Evolutionary conservation across 2,113 vertebrate species (phyloP), one percentile per base, ranked within the genome.

Genomic region (Pollimyrus isidori): DNA sequence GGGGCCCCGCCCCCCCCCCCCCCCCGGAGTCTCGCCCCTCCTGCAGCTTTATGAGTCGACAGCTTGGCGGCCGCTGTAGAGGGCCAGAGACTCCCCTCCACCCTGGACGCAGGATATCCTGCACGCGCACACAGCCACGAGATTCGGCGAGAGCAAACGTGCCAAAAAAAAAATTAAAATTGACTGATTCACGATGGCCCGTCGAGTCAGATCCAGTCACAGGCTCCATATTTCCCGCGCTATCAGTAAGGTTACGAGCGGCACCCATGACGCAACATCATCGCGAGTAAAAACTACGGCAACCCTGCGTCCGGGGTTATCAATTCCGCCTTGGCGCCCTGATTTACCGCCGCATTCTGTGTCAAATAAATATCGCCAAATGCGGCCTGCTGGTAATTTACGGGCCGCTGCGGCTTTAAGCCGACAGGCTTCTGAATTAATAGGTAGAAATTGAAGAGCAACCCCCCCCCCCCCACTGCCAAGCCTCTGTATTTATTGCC

Each of bases 321-420:
- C 92, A 92, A 92, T 93, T 91, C 69, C 52, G 69, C 93, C 91
- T 19, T 26, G 7, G 50, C 2, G 73, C 35, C 26, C 87, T 91
- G 93, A 94, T 94, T 94, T 95, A 94, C 92, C 90, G 91, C 87
- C 88, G 92, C 91, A 65, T 94, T 95, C 91, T 91, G 88, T 89
- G 92, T 93, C 92, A 94, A 93, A 94, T 94, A 95, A 94, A 95
- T 93, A 94, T 92, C 91, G 87, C 87, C 88, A 39, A 62, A 62
- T 9, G 82, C 17, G 85, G 90, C 89, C 91, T 19, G 69, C 90
- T 11, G n/a, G 90, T 94, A 93, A 94, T 91, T 95, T 89, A 92
- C 3, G 45, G 90, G 90, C 92, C 92, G 91, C 93, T 62, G 92
- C 91, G 90, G 91, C 91, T 92, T 89, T 85, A 91, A 89, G 90